phyloP scores from a whole-genome alignment of 2,888 invertebrate genomes.

The Colletes collaris region DNA sequence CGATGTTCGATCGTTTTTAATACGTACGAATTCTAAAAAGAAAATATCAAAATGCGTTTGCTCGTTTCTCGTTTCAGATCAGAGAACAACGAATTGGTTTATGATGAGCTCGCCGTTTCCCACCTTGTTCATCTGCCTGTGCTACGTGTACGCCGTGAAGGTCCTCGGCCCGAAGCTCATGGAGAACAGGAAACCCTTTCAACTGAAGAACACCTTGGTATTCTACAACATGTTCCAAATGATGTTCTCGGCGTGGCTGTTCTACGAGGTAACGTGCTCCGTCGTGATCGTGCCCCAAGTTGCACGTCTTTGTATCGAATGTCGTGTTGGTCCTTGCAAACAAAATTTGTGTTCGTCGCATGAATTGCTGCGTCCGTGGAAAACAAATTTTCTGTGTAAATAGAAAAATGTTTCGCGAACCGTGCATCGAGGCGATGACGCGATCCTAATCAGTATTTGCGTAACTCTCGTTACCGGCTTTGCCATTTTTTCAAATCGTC shows the following conservation, averaged over 20 bases:
- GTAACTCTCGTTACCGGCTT: no score
- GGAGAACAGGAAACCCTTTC: constrained; percentile 95
- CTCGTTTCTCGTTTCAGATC: constrained; percentile 85
- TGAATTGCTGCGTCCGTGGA: background rate
- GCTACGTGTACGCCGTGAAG: constrained; percentile 96
- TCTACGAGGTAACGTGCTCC: constrained; percentile 90
- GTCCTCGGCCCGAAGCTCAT: constrained; percentile 94
- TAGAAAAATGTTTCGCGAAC: constrained; percentile 2
- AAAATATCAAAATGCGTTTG: no score
- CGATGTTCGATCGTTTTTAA: no score
- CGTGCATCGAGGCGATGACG: constrained; percentile 6
- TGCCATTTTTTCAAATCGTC: no score
- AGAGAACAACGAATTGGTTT: constrained; percentile 95
- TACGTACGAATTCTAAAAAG: no score
- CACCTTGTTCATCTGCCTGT: constrained; percentile 94
- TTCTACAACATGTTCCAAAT: constrained; percentile 95
- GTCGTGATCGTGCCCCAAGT: background rate
- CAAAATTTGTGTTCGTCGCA: constrained; percentile 19
- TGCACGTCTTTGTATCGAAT: background rate
- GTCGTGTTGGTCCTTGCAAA: background rate
- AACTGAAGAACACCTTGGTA: constrained; percentile 90
- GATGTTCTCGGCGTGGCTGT: constrained; percentile 94
- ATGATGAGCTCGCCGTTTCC: constrained; percentile 97
- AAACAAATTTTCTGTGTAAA: constrained; percentile 8
- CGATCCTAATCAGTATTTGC: constrained; percentile 14